phyloP scores from a whole-genome alignment of 2,888 invertebrate species.

The Archaeoteleia sp. region DNA sequence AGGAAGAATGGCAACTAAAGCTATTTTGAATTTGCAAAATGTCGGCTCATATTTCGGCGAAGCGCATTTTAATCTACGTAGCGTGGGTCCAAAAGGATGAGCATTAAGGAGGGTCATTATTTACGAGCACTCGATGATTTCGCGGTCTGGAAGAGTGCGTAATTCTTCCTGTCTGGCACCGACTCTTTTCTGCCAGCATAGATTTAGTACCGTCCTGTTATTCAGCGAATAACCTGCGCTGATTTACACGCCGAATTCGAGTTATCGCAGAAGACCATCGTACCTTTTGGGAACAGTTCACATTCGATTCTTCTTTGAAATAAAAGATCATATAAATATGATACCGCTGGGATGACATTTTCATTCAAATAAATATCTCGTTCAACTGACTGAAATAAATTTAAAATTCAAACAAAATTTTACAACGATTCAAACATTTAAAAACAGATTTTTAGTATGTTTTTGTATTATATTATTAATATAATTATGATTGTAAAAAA shows the following conservation, averaged over 20 bases:
- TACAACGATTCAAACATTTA: too few relatives aligned
- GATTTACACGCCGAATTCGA: conserved; percentile 42
- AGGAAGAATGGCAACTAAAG: conserved; percentile 24
- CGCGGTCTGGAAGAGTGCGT: conserved; percentile 41
- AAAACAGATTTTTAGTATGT: too few relatives aligned
- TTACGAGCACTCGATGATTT: conserved; percentile 53
- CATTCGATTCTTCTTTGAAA: too few relatives aligned
- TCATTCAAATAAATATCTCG: too few relatives aligned
- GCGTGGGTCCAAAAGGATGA: conserved; percentile 37
- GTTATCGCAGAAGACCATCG: conserved; percentile 29
- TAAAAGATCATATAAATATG: too few relatives aligned
- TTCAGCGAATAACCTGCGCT: conserved; percentile 40
- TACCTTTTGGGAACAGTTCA: too few relatives aligned
- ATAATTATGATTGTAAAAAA: too few relatives aligned
- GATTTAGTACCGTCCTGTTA: conserved; percentile 47
- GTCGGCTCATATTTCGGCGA: neutral
- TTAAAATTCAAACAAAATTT: too few relatives aligned
- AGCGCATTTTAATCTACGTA: conserved; percentile 21
- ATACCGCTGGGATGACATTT: too few relatives aligned
- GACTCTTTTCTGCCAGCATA: conserved; percentile 45
- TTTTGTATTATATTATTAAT: too few relatives aligned
- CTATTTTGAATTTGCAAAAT: conserved; percentile 19
- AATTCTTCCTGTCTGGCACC: conserved; percentile 27
- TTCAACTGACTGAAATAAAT: too few relatives aligned
- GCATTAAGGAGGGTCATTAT: conserved; percentile 48